phyloP scores from a whole-genome alignment of 2,797 vertebrate species.

The Glossophaga mutica region DNA sequence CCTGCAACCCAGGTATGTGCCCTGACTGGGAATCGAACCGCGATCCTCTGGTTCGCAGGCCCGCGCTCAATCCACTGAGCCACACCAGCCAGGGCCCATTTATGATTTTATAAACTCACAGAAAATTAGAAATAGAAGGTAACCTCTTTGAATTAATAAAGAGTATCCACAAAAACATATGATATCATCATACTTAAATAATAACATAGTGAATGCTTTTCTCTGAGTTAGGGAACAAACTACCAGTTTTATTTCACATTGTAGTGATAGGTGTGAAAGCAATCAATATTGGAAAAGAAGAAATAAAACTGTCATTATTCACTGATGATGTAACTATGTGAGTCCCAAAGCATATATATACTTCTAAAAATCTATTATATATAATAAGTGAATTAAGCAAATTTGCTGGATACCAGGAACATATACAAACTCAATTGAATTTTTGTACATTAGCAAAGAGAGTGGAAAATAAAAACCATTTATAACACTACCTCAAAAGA shows the following conservation, averaged over 20 bases:
- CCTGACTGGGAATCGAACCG: too few relatives aligned
- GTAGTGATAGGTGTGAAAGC: background rate
- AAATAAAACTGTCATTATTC: background rate
- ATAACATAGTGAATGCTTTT: background rate
- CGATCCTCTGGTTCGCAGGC: too few relatives aligned
- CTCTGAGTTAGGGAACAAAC: background rate
- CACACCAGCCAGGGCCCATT: too few relatives aligned
- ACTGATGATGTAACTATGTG: background rate
- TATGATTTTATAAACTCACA: background rate
- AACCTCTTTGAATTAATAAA: background rate
- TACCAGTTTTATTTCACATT: background rate
- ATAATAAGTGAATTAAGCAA: background rate
- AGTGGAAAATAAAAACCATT: background rate
- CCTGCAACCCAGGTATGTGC: too few relatives aligned
- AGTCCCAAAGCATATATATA: background rate
- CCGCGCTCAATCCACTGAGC: too few relatives aligned
- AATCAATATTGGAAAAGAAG: background rate
- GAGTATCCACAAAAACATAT: background rate
- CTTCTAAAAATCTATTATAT: background rate
- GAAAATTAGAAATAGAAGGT: background rate
- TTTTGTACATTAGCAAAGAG: background rate
- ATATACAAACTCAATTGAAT: background rate
- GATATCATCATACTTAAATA: background rate
- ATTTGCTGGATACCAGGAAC: background rate
- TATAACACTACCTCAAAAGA: background rate